Evolutionary conservation across 2,113 vertebrate genomes (phyloP), one percentile per base, ranked within the genome.

Genomic region (Hymenochirus boettgeri): DNA sequence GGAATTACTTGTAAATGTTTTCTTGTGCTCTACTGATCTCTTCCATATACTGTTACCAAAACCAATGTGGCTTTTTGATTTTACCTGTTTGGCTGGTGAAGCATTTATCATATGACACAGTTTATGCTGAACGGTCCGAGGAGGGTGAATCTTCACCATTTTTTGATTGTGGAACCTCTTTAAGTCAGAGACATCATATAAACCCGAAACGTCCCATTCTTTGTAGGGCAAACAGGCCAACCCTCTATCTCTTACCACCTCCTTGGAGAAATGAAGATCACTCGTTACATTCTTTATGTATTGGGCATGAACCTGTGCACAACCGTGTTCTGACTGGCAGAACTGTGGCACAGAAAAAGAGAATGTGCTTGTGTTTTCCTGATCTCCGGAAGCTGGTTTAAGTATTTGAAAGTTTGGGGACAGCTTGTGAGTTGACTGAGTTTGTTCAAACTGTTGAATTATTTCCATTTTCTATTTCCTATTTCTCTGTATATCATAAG

Each of bases 251-350:
- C 64, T 62, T n/a, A 83, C 23, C 18, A 88, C 84, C 3, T 89
- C 86, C 52, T 77, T 64, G 18, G 86, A 83, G 75, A 90, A 90
- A 47, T 72, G 72, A 12, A 89, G 73, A 35, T 75, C 33, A 4
- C 74, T 69, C 3, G 75, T 74, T 0, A 78, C 71, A 3, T 70
- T 79, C 59, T 71, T 75, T 35, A 88, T 39, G 46, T 80, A 79
- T 12, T 69, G 71, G 15, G 47, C 67, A 61, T 76, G 79, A 24
- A 77, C 60, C 3, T 27, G 22, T 1, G 18, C 6, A 17, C 56
- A 69, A 56, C 29, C 21, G 42, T 21, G 33, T 23, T 4, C 24
- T 37, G 22, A 26, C 42, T 46, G 23, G 18, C 7, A 4, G 4
- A 29, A 22, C 23, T 17, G 12, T 17, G 22, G 22, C 7, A 35